Base-by-base conservation (phyloP, 1,140 invertebrate genomes). In the Megathymus violae region DNA sequence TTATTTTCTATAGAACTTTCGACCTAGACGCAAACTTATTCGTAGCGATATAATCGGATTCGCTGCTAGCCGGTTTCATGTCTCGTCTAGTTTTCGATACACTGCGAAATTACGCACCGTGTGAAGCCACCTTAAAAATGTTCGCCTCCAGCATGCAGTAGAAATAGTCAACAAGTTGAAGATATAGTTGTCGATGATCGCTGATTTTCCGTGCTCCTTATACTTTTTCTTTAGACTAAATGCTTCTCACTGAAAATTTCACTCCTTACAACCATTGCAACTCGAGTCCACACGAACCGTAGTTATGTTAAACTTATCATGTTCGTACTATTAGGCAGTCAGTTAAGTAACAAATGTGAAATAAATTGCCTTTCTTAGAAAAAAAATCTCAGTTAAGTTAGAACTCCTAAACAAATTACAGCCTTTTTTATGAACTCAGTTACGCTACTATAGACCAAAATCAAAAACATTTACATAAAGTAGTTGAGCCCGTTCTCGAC, bases 401-500 rank as follows among this genome's bases (percentile, higher is more conserved):
- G 22, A 22, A 47, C 38, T 48, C 36, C 19, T 48, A 34, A 56
- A 52, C 22, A 38, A 25, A 38, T 52, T 48, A 48, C 44, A 60
- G 43, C 46, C 58, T 62, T 67, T 44, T 62, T 67, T 59, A 67
- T 67, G 63, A 68, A 60, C 69, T 80, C 75, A 75, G 62, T 72
- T 70, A 74, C 78, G 72, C 54, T 54, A 54, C 64, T 80, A 76
- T 70, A 73, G 63, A 69, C 59, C 67, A 69, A 83, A 87, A 80
- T 50, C 74, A 77, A 79, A 87, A 80, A 38, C 74, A 77, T 69
- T 74, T 47, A 58, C 47, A 69, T 16, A 47, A 38, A 22, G 47
- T 48, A 67, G 64, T 76, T 83, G 76, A 83, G 82, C 82, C 78
- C 83, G 79, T 76, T 72, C 54, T 64, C 76, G 77, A 74, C 76